Evolutionary conservation across 2,113 vertebrate genomes (phyloP).

Genomic region (Peromyscus maniculatus): DNA sequence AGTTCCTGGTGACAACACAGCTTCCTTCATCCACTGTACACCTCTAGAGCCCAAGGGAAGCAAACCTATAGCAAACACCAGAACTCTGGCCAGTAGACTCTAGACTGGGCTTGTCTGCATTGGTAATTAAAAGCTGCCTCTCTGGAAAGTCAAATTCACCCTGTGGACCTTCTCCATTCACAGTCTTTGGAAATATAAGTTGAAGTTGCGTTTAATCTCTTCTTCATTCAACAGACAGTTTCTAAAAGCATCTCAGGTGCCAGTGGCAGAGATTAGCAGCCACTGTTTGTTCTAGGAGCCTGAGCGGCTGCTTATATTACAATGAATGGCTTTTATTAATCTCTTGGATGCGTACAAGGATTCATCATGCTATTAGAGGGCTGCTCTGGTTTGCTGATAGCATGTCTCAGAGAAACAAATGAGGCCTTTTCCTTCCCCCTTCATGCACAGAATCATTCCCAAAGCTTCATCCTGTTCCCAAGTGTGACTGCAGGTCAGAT

Average conservation of each 20-base stretch:
- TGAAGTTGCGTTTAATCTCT: neutral
- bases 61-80: rapidly evolving
- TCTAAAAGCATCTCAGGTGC: neutral
- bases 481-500: slow-evolving; percentile 10
- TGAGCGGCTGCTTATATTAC: neutral
- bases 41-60: neutral
- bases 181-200: neutral
- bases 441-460: neutral
- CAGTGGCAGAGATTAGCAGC: neutral
- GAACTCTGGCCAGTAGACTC: neutral
- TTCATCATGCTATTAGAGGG: slow-evolving; percentile 26
- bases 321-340: slow-evolving; percentile 45
- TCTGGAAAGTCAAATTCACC: neutral
- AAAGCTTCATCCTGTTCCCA: slow-evolving; percentile 41
- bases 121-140: neutral
- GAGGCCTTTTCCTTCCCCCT: neutral
- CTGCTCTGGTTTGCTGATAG: neutral
- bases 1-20: neutral
- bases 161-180: neutral
- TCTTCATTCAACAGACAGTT: slow-evolving; percentile 40
- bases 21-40: neutral
- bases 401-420: slow-evolving; percentile 56
- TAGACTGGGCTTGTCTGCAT: neutral
- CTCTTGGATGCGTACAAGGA: slow-evolving; percentile 39
- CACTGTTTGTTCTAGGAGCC: neutral